Base-by-base conservation (phyloP, 2,797 vertebrate genomes). In the Austrolebias charrua region DNA sequence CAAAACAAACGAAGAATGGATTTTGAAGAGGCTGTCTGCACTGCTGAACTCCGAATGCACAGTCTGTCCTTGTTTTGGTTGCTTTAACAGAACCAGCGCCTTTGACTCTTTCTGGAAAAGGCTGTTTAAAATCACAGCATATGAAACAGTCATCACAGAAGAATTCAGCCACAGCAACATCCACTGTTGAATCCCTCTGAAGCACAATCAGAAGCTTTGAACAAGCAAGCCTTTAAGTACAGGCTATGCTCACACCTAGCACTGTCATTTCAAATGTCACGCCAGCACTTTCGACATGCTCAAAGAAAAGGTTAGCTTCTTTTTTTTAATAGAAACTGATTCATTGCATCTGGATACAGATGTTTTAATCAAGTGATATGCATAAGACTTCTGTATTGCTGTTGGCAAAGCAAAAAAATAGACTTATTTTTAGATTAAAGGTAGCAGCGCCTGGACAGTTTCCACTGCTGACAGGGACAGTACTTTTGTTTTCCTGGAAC, bases 141-240 rank as follows among this genome's bases (percentile, higher is more conserved):
- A 51, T 55, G 40, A 76, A 72, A 60, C 18, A 63, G 49, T 84
- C 20, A 51, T 73, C 76, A 61, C 59, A 80, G 55, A 52, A 9
- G 46, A 73, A 72, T 45, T 64, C 3, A 51, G 63, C 71, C 72
- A 46, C 66, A 76, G 66, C 72, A 68, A 53, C 71, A 62, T 78
- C 75, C 73, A 42, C 73, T 70, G 73, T 61, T 66, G 1, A 66
- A 65, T 76, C 45, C 60, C 16, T 72, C 68, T 82, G 71, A 75
- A 68, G 69, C 48, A 55, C 63, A 69, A 60, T 73, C 65, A 42
- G 69, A 59, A 59, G 63, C 66, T 66, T 46, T 58, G 53, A 13
- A 69, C 73, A 67, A 75, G 71, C 68, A 71, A 44, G 38, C 60
- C 8, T 16, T 69, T 80, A 71, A 73, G 64, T 61, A 50, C 67